Conservation (phyloP, 2,888 invertebrate genomes). For the Zygothrica quintamaculata region DNA sequence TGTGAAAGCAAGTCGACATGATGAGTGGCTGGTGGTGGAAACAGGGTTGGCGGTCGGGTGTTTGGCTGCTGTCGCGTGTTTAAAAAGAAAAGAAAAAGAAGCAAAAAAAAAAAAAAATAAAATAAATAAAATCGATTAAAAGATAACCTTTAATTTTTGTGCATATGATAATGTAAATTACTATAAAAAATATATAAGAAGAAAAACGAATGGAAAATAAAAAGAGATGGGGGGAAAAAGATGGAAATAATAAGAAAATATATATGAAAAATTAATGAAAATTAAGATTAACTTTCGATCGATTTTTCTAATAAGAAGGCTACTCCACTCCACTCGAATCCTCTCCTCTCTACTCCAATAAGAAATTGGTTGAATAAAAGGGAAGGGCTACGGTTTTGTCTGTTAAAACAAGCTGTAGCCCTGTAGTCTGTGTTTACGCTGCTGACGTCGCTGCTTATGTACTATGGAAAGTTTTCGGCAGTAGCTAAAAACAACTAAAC, state of each 20-base stretch:
- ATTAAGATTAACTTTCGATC: slow-evolving; percentile 56
- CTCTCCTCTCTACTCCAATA: too few relatives aligned
- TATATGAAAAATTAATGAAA: slow-evolving; percentile 17
- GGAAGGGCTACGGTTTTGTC: background rate
- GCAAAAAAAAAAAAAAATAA: too few relatives aligned
- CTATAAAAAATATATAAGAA: background rate
- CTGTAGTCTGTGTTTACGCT: background rate
- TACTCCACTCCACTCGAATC: too few relatives aligned
- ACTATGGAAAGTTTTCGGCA: slow-evolving; percentile 6
- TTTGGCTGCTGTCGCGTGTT: slow-evolving; percentile 44
- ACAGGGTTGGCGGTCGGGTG: slow-evolving; percentile 9
- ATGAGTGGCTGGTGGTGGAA: slow-evolving; percentile 6
- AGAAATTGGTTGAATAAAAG: too few relatives aligned
- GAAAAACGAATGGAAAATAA: slow-evolving; percentile 7
- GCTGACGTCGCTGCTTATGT: slow-evolving; percentile 5
- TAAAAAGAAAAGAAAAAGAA: too few relatives aligned
- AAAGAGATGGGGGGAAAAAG: too few relatives aligned
- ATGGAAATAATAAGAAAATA: too few relatives aligned
- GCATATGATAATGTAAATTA: slow-evolving; percentile 10
- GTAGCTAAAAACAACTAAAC: slow-evolving; percentile 17
- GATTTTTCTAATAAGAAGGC: slow-evolving; percentile 60
- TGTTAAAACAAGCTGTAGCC: background rate
- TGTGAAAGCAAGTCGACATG: slow-evolving; percentile 28
- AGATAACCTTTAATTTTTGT: slow-evolving; percentile 37
- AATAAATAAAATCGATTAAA: slow-evolving; percentile 71